phyloP scores from a whole-genome alignment of 2,113 vertebrate genomes.

The Emberiza fucata region DNA sequence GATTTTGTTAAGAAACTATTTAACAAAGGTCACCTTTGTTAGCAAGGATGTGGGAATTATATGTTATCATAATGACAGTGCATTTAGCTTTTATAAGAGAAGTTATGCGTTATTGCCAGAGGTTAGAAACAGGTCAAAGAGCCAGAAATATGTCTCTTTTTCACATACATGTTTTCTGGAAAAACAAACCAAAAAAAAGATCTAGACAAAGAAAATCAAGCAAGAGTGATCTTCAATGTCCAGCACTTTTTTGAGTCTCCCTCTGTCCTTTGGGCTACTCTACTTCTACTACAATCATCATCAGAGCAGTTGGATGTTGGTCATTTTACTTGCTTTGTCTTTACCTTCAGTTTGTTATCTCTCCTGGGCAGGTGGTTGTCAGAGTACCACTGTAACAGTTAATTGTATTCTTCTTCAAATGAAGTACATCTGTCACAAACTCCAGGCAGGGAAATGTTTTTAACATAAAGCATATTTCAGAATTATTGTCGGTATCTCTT shows the following conservation, averaged over 20 bases:
- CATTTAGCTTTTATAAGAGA: neutral
- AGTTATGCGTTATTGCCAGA: neutral
- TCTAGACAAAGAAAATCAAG: neutral
- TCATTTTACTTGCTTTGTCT: neutral
- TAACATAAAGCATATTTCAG: neutral
- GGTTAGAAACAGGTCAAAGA: neutral
- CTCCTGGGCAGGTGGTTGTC: neutral
- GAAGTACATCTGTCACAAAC: neutral
- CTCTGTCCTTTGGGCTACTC: neutral
- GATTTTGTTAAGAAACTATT: neutral
- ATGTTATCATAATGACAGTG: constrained; percentile 10
- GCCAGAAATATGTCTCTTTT: neutral
- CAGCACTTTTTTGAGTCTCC: neutral
- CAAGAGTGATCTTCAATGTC: neutral
- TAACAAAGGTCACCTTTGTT: constrained; percentile 31
- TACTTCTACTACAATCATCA: neutral
- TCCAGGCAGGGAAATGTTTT: neutral
- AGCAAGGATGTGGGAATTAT: neutral
- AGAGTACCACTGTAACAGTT: neutral
- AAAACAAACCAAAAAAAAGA: neutral
- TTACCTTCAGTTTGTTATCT: neutral
- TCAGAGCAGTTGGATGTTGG: neutral
- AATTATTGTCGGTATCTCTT: neutral
- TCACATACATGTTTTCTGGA: neutral
- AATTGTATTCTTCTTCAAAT: neutral